Conservation (phyloP, 1,140 invertebrate genomes). For the Wasmannia auropunctata region DNA sequence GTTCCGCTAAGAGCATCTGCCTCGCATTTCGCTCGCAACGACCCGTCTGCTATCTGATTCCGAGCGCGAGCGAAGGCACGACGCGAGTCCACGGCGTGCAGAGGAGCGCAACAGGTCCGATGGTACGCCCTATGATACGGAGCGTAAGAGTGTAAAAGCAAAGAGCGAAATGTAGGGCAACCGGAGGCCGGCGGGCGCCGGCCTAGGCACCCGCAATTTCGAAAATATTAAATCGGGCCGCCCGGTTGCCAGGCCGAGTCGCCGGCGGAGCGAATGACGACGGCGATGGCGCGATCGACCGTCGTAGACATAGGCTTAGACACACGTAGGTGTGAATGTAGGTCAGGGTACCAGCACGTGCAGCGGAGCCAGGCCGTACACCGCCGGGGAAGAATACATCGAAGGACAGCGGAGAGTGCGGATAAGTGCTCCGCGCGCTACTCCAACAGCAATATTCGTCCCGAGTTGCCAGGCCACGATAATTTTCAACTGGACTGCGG, state of each 20-base stretch:
- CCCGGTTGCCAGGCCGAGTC: conserved; percentile 68
- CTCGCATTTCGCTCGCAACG: conserved; percentile 11
- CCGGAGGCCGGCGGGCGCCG: background rate
- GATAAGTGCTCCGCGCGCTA: background rate
- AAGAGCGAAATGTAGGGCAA: conserved; percentile 61
- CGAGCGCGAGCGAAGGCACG: conserved; percentile 5
- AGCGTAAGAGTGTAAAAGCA: conserved; percentile 1
- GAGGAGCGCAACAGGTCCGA: conserved; percentile 68
- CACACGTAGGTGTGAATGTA: conserved; percentile 76
- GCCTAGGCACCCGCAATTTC: conserved; percentile 60
- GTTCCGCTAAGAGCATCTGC: conserved; percentile 27
- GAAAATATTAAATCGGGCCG: conserved; percentile 71
- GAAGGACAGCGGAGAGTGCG: background rate
- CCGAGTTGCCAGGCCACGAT: background rate
- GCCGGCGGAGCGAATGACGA: conserved; percentile 59
- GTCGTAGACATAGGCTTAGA: conserved; percentile 6
- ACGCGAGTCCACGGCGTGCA: conserved; percentile 4
- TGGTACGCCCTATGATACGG: conserved; percentile 23
- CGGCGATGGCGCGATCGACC: conserved; percentile 70
- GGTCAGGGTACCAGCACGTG: conserved; percentile 79
- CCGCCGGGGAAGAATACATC: conserved; percentile 48
- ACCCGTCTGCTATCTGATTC: conserved; percentile 1
- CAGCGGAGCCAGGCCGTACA: conserved; percentile 18
- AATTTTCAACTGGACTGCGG: background rate
- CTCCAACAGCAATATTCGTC: background rate